These are phyloP conservation scores for Psylliodes chrysocephalus DNA, from an alignment of 2,888 invertebrate genomes.

Conservation along the genomic window DNA sequence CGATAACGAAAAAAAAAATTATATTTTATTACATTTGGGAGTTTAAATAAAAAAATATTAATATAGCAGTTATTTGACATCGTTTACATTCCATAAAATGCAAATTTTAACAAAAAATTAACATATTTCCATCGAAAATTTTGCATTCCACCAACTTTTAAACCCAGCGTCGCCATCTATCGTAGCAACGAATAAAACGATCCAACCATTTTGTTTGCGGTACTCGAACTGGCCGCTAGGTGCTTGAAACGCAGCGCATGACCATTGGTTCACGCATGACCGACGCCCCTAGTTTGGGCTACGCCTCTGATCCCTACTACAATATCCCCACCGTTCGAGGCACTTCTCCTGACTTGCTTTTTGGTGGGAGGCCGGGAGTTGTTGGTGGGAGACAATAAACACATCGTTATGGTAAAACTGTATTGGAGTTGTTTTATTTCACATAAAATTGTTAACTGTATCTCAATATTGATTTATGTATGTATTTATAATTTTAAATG, in stretches of 20 bases:
- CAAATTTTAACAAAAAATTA: slow-evolving; percentile 16
- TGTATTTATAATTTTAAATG: slow-evolving; percentile 51
- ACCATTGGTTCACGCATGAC: slow-evolving; percentile 64
- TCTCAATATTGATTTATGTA: slow-evolving; percentile 62
- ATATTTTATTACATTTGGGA: neutral
- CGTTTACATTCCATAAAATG: slow-evolving; percentile 9
- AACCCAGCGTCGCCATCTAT: slow-evolving; percentile 63
- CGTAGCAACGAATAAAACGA: slow-evolving; percentile 54
- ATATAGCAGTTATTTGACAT: neutral
- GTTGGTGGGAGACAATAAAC: slow-evolving; percentile 62
- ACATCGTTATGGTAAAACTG: slow-evolving; percentile 65
- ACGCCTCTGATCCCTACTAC: slow-evolving; percentile 49
- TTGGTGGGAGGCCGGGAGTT: slow-evolving; percentile 44
- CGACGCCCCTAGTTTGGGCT: slow-evolving; percentile 57
- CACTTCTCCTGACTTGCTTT: slow-evolving; percentile 49
- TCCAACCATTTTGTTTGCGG: slow-evolving; percentile 72
- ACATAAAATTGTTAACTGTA: slow-evolving; percentile 63
- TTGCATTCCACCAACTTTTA: slow-evolving; percentile 28
- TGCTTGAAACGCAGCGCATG: slow-evolving; percentile 64
- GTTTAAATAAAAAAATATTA: neutral
- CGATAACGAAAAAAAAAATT: neutral
- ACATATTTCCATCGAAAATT: slow-evolving; percentile 22
- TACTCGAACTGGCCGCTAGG: slow-evolving; percentile 64
- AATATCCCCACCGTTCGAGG: slow-evolving; percentile 44
- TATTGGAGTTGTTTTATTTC: slow-evolving; percentile 62